Evolutionary conservation across 2,113 vertebrate species (phyloP).

Genomic region (Poeciliopsis retropinna): DNA sequence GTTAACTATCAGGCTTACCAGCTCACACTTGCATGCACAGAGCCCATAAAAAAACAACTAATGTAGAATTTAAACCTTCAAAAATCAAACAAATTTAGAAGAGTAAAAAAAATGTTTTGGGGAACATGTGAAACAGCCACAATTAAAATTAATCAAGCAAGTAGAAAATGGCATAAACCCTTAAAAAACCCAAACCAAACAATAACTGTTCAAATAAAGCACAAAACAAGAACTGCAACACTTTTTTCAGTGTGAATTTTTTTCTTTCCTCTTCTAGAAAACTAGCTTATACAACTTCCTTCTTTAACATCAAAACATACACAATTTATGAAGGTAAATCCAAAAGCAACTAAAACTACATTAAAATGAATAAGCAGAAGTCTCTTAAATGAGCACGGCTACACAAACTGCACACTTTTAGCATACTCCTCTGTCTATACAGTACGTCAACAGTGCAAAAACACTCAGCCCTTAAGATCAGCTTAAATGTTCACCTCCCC

Average conservation of each 20-base stretch:
- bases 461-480: slow-evolving; percentile 36
- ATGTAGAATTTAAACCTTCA: slow-evolving; percentile 8
- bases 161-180: slow-evolving; percentile 23
- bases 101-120: background rate
- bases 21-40: slow-evolving; percentile 43
- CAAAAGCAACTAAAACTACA: slow-evolving; percentile 46
- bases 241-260: slow-evolving; percentile 64
- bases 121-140: slow-evolving; percentile 24
- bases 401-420: slow-evolving; percentile 37
- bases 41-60: slow-evolving; percentile 25
- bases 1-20: slow-evolving; percentile 12
- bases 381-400: slow-evolving; percentile 40
- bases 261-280: slow-evolving; percentile 39
- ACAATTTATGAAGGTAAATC: slow-evolving; percentile 35
- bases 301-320: slow-evolving; percentile 30
- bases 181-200: slow-evolving; percentile 40
- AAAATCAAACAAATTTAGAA: background rate
- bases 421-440: slow-evolving; percentile 52
- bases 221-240: slow-evolving; percentile 32
- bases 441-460: slow-evolving; percentile 76
- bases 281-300: slow-evolving; percentile 64
- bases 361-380: slow-evolving; percentile 26
- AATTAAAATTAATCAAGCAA: slow-evolving; percentile 32
- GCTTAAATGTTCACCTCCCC: slow-evolving; percentile 1
- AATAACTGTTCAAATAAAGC: slow-evolving; percentile 45